Base-by-base conservation (phyloP, 2,888 invertebrate species). In the Leptopilina drosophilae region DNA sequence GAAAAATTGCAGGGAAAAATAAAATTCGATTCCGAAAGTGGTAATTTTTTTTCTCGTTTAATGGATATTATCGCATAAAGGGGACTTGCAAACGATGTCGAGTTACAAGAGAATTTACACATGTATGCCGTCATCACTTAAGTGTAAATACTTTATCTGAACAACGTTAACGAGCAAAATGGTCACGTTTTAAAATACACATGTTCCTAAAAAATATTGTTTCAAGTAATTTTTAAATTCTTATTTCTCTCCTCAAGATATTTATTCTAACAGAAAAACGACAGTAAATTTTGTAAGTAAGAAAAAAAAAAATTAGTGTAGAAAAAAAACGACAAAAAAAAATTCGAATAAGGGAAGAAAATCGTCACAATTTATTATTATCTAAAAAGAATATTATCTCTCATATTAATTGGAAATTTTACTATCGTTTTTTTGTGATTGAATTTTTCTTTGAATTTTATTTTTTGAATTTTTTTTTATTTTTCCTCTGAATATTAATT, bases 91-190 rank as follows among this genome's bases (percentile, higher is more conserved):
- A 33, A 73, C 33, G 73, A 73, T 56, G 53, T 53, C 53, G 20
- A 69, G 12, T 49, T 33, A 26, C 53, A 53, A 69, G 53, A 14
- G 49, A 69, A 69, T 69, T 69, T 26, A 69, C 69, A 73, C 33
- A 12, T 33, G 14, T 33, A 33, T 56, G 73, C 14, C 49, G 53
- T 73, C 73, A 73, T 49, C 73, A 56, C 53, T 73, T 56, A 73
- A 73, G 26, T 53, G 33, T 53, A 73, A 14, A 26, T 26, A 12
- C 26, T 49, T 33, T 46, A 4, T 46, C 26, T 7, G 20, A 69
- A 7, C 12, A 56, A 49, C 26, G 49, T 67, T 67, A 49, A 46
- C 15, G 11, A 46, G 46, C 15, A 67, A 67, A 20, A 9, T 67
- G 12, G 20, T 62, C 62, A 62, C 20, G 15, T 62, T 62, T 62